These are phyloP conservation scores for Engystomops pustulosus DNA, from an alignment of 2,113 vertebrate species.

Conservation along the genomic window DNA sequence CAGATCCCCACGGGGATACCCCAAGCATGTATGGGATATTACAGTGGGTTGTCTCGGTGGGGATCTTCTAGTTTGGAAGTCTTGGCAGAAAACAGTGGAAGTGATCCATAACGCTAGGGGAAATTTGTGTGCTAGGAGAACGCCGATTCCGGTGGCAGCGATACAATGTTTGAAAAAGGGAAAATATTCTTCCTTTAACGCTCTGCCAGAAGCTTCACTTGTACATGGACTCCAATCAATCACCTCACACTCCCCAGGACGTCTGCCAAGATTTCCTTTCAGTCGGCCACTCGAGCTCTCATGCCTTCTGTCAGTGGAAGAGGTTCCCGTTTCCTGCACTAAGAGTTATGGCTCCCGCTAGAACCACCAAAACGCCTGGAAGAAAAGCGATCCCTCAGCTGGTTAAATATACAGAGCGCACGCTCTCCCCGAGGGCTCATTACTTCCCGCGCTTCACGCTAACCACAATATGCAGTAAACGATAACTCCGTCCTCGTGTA, in stretches of 20 bases:
- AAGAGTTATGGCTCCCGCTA: constrained; percentile 12
- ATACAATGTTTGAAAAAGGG: not conserved
- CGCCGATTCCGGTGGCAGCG: too few species aligned
- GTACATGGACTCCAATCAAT: not conserved
- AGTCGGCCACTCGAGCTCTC: not conserved
- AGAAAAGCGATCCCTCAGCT: not conserved
- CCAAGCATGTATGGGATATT: too few species aligned
- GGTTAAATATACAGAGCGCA: not conserved
- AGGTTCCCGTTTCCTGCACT: not conserved
- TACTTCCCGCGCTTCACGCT: not conserved
- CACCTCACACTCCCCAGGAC: not conserved
- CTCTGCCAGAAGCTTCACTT: not conserved
- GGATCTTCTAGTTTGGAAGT: not conserved
- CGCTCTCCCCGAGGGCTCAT: not conserved
- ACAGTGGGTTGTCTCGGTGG: not conserved
- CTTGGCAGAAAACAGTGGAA: not conserved
- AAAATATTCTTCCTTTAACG: not conserved
- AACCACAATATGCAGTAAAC: not conserved
- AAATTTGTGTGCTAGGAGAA: not conserved
- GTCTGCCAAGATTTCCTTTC: constrained; percentile 7
- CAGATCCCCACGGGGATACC: too few species aligned
- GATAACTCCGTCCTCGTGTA: not conserved
- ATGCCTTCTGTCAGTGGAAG: constrained; percentile 30
- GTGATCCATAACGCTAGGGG: too few species aligned
- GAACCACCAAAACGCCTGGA: not conserved